Evolutionary conservation across 1,140 invertebrate genomes (phyloP).

Genomic region (Eriocheir sinensis): DNA sequence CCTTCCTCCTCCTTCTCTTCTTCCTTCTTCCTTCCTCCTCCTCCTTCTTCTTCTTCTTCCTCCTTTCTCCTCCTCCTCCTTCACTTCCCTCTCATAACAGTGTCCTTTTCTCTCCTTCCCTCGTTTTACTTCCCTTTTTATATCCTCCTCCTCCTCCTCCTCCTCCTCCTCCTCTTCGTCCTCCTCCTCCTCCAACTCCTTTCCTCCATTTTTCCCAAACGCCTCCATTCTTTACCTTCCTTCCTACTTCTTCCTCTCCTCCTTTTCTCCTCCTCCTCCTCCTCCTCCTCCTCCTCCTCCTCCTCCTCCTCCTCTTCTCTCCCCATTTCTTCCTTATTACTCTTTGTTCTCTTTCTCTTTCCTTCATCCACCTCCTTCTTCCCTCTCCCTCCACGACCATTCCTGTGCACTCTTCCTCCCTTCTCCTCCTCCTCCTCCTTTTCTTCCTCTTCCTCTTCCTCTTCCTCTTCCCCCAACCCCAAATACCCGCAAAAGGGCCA

Average conservation of each 20-base stretch:
- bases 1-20: neutral
- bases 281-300: neutral
- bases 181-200: neutral
- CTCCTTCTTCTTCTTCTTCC: neutral
- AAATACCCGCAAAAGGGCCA: neutral
- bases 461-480: neutral
- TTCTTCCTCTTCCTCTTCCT: neutral
- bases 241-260: neutral
- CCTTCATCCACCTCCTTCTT: neutral
- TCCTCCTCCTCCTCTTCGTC: neutral
- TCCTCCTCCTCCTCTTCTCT: neutral
- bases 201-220: neutral
- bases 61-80: neutral
- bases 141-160: neutral
- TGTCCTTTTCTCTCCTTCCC: neutral
- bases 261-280: neutral
- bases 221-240: neutral
- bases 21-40: neutral
- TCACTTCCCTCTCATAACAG: too few species aligned
- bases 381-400: too few species aligned
- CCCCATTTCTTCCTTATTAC: neutral
- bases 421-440: too few species aligned
- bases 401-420: too few species aligned
- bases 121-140: neutral
- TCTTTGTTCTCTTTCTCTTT: slow-evolving; percentile 23